These are phyloP conservation scores for Lepilemur ruficaudatus DNA, from an alignment of 2,797 vertebrate genomes.

Conservation along the genomic window DNA sequence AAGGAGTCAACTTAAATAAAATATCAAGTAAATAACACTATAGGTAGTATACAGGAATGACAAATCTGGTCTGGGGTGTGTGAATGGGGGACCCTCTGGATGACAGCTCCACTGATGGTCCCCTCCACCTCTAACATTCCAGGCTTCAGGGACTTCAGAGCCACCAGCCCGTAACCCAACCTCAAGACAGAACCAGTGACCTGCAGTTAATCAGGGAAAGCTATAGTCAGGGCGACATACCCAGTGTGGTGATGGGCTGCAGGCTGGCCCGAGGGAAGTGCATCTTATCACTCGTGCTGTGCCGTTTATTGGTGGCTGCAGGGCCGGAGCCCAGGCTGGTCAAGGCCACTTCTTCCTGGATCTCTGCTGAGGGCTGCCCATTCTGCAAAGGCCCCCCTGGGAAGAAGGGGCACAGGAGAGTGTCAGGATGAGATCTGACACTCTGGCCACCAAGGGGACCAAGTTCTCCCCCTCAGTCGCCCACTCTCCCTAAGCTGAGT, in stretches of 20 bases:
- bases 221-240: slow-evolving; percentile 79
- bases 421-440: background rate
- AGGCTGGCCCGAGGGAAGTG: slow-evolving; percentile 92
- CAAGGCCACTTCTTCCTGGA: slow-evolving; percentile 96
- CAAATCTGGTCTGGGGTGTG: no score
- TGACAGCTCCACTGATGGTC: background rate
- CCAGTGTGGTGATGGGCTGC: slow-evolving; percentile 95
- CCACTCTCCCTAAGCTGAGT: background rate
- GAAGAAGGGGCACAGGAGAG: background rate
- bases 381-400: slow-evolving; percentile 93
- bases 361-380: slow-evolving; percentile 94
- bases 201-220: background rate
- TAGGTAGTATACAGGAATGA: background rate
- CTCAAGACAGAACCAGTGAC: background rate
- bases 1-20: background rate
- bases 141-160: background rate
- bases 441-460: background rate
- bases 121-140: background rate
- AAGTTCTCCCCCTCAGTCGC: background rate
- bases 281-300: slow-evolving; percentile 92
- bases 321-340: slow-evolving; percentile 90
- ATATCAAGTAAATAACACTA: background rate
- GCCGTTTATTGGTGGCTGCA: slow-evolving; percentile 89
- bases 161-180: background rate
- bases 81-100: background rate